These are phyloP conservation scores for Thelaira solivaga DNA, from an alignment of 2,888 invertebrate species.

Conservation along the genomic window DNA sequence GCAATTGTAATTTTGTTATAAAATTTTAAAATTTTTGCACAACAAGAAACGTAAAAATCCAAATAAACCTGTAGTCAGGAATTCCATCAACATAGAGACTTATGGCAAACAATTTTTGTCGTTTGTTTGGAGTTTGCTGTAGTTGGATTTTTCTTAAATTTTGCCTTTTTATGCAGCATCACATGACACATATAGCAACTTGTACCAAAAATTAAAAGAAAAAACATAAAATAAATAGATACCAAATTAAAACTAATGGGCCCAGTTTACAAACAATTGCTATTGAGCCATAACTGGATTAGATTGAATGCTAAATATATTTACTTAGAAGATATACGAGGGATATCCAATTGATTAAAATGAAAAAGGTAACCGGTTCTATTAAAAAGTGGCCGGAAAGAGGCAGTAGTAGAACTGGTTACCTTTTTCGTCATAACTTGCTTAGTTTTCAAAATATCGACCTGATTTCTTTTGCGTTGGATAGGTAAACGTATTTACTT, in stretches of 20 bases:
- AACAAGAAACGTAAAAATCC: not conserved
- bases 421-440: too few relatives aligned
- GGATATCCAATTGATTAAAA: not conserved
- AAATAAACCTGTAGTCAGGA: conserved; percentile 13
- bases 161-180: not conserved
- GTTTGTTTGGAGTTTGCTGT: not conserved
- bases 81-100: conserved; percentile 19
- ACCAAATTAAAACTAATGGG: conserved; percentile 16
- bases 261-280: conserved; percentile 3
- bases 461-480: too few relatives aligned
- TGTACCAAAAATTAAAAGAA: conserved; percentile 27
- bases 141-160: conserved; percentile 1
- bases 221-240: not conserved
- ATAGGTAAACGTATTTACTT: too few relatives aligned
- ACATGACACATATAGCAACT: conserved; percentile 55
- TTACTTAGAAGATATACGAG: not conserved
- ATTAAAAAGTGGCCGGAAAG: too few relatives aligned
- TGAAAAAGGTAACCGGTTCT: too few relatives aligned
- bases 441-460: too few relatives aligned
- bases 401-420: too few relatives aligned
- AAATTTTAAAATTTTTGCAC: not conserved
- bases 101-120: conserved; percentile 17
- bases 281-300: not conserved
- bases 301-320: not conserved
- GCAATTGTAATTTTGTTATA: not conserved